Base-by-base conservation (phyloP, 2,113 vertebrate genomes). In the Oceanodroma tethys region DNA sequence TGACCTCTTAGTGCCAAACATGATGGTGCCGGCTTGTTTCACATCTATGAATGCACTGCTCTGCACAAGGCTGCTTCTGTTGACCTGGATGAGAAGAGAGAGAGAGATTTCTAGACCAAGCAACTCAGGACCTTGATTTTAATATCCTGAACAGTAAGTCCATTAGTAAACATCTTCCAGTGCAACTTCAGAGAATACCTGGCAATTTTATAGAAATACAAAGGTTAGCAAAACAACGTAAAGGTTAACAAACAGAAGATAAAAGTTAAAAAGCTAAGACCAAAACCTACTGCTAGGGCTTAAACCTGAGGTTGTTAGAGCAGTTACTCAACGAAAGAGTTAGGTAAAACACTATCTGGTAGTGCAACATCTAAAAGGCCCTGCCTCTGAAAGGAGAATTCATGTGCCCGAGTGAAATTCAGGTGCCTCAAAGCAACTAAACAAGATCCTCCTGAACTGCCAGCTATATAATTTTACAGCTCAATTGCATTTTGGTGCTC, bases 1-100 rank as follows among this genome's bases (percentile, higher is more conserved):
- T 98, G 95, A 99, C 99, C 99, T 99, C 98, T 99, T 99, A 89
- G 98, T 99, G 98, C 97, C 99, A 98, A 99, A 99, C 99, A 99
- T 99, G 97, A 97, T 97, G 96, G 38, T 65, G 80, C 6, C 3
- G 96, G 91, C 97, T 97, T 97, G 93, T 91, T 97, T 97, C 97
- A 97, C 94, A 97, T 97, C 95, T 98, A 94, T 22, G 89, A 94
- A 97, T 82, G 79, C 94, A 94, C 71, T 86, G 86, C 34, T 92
- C 96, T 90, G 88, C 94, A 74, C 86, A 93, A 95, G 87, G 96
- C 90, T 98, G 97, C 82, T 98, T 84, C 91, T 66, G 86, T 62
- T 71, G 73, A 95, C 95, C 98, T 98, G 66, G 62, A 55, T 92
- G 42, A 86, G 87, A 88, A 97, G 13, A 84, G 56, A 98, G 30